phyloP scores from a whole-genome alignment of 2,888 invertebrate genomes.

The Carpatolechia fugitivella region DNA sequence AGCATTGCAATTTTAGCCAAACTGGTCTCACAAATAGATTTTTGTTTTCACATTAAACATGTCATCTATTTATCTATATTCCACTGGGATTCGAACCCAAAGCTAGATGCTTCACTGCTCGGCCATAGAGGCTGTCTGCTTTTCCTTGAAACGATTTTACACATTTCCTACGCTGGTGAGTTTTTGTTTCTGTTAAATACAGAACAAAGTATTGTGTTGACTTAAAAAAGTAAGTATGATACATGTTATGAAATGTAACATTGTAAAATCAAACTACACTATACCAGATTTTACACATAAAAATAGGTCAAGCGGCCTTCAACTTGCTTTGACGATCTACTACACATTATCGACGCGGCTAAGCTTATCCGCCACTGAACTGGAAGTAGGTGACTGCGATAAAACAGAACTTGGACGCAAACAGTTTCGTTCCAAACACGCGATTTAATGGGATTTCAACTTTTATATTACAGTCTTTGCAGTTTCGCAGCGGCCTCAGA shows the following conservation, averaged over 20 bases:
- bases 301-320: constrained; percentile 10
- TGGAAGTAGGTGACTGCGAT: constrained; percentile 5
- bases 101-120: no score
- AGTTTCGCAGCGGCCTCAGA: neutral
- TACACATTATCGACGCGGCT: neutral
- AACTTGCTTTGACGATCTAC: constrained; percentile 7
- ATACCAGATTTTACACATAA: constrained; percentile 5
- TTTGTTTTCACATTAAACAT: no score
- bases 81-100: no score
- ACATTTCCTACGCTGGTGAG: no score
- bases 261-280: neutral
- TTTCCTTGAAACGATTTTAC: no score
- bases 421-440: constrained; percentile 15
- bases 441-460: constrained; percentile 6
- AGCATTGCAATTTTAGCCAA: no score
- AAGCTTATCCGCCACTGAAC: neutral
- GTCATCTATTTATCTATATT: no score
- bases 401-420: constrained; percentile 11
- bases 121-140: no score
- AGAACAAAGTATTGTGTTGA: no score
- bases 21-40: no score
- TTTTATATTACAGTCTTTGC: neutral
- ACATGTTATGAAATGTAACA: neutral
- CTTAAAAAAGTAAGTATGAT: no score
- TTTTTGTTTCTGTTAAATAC: no score